Percentiles rank a stretch among this genome's conserved stretches.
Evolutionary conservation across 1,140 invertebrate genomes (phyloP).

Genomic region (Drosophila leontia): DNA sequence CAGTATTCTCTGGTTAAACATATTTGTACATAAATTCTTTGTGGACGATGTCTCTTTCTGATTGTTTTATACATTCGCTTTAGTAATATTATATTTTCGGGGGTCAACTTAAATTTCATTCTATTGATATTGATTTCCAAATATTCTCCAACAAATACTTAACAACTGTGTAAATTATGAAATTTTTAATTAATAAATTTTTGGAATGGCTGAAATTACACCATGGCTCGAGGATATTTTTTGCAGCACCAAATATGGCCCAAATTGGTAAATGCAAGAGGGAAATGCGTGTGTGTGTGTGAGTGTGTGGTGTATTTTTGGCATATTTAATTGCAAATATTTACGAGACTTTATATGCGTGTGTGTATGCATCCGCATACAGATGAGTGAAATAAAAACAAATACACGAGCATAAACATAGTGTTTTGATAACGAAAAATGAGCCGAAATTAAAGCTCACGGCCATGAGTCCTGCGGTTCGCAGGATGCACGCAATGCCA

Average conservation of each 20-base stretch:
- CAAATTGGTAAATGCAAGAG: slow-evolving; percentile 27
- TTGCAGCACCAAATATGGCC: slow-evolving; percentile 32
- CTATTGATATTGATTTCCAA: slow-evolving; percentile 2
- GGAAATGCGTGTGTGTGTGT: slow-evolving; percentile 1
- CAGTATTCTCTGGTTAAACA: too few species aligned
- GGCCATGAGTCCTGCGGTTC: slow-evolving; percentile 62
- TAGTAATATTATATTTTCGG: not conserved
- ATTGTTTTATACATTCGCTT: too few species aligned
- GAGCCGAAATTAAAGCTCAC: slow-evolving; percentile 80
- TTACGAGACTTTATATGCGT: slow-evolving; percentile 39
- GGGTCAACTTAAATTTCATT: not conserved
- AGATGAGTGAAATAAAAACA: slow-evolving; percentile 65
- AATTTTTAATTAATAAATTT: slow-evolving; percentile 35
- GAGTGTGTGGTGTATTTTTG: slow-evolving; percentile 38
- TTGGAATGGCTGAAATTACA: slow-evolving; percentile 6
- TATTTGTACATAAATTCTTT: too few species aligned
- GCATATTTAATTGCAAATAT: slow-evolving; percentile 82
- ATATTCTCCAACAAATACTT: slow-evolving; percentile 17
- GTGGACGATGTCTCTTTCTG: too few species aligned
- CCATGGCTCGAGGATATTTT: slow-evolving; percentile 14
- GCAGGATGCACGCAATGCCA: slow-evolving; percentile 55
- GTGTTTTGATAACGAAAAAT: slow-evolving; percentile 82
- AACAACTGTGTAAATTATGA: slow-evolving; percentile 24
- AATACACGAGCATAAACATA: slow-evolving; percentile 61
- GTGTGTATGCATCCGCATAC: slow-evolving; percentile 15